Conservation (phyloP, 1,140 invertebrate species). For the Drosophila murphyi region DNA sequence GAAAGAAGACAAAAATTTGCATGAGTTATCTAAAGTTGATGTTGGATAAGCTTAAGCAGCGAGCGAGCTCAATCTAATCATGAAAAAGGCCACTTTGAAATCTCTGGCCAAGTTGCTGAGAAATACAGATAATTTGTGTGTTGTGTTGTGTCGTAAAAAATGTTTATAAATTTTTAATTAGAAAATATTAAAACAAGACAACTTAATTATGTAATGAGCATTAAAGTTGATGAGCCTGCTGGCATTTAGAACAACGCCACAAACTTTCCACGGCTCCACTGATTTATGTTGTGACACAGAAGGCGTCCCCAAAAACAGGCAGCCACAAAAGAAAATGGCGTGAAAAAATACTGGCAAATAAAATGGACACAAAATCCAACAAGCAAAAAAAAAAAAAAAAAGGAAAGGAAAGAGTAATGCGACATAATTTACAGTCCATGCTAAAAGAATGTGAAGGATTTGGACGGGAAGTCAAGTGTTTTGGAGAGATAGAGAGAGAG, state of each 20-base stretch:
- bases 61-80: constrained; percentile 31
- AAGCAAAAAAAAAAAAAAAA: background rate
- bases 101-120: background rate
- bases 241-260: background rate
- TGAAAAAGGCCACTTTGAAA: constrained; percentile 4
- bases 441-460: constrained; percentile 22
- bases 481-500: background rate
- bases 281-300: constrained; percentile 43
- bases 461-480: constrained; percentile 15
- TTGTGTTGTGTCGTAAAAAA: constrained; percentile 5
- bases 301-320: background rate
- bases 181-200: constrained; percentile 70
- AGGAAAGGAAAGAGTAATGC: constrained; percentile 44
- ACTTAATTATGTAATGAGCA: constrained; percentile 74
- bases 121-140: too few relatives aligned
- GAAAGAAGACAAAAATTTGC: constrained; percentile 34
- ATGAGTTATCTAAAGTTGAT: constrained; percentile 65
- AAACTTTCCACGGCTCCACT: constrained; percentile 16
- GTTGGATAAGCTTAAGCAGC: constrained; percentile 25
- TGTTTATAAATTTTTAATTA: constrained; percentile 72
- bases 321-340: constrained; percentile 45
- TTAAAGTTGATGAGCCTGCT: constrained; percentile 49
- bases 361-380: constrained; percentile 5
- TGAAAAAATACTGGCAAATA: constrained; percentile 49
- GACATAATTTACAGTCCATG: constrained; percentile 67